A percentile compares a stretch with the other conserved stretches of the same genome.
phyloP scores from a whole-genome alignment of 2,888 invertebrate species.

The Xanthostigma xanthostigma region DNA sequence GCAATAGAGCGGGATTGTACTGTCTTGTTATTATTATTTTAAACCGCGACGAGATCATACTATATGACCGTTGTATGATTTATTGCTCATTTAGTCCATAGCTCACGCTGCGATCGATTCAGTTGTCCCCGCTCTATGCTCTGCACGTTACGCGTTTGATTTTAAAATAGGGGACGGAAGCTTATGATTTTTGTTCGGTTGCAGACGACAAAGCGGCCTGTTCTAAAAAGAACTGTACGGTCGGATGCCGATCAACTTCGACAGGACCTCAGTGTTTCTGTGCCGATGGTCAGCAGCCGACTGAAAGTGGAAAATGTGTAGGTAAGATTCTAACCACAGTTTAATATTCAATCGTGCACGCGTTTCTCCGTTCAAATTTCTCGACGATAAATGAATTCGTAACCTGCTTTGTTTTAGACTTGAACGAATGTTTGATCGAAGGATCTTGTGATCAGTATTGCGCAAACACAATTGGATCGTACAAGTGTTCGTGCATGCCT shows the following conservation, averaged over 20 bases:
- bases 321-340: slow-evolving; percentile 23
- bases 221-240: slow-evolving; percentile 38
- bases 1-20: too few relatives aligned
- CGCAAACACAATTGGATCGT: slow-evolving; percentile 49
- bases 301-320: slow-evolving; percentile 40
- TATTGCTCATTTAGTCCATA: too few relatives aligned
- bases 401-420: slow-evolving; percentile 34
- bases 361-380: not conserved
- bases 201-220: slow-evolving; percentile 33
- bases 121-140: too few relatives aligned
- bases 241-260: slow-evolving; percentile 55
- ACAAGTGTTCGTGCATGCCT: slow-evolving; percentile 52
- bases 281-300: slow-evolving; percentile 46
- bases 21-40: too few relatives aligned
- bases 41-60: too few relatives aligned
- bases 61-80: too few relatives aligned
- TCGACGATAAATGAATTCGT: not conserved
- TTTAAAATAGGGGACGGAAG: not conserved
- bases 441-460: slow-evolving; percentile 62
- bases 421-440: slow-evolving; percentile 59
- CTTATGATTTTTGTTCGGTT: slow-evolving; percentile 5
- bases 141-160: too few relatives aligned
- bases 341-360: slow-evolving; percentile 1
- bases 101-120: too few relatives aligned
- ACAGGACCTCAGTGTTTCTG: slow-evolving; percentile 64